phyloP scores from a whole-genome alignment of 2,888 invertebrate species.

The Ornithoptera alexandrae region DNA sequence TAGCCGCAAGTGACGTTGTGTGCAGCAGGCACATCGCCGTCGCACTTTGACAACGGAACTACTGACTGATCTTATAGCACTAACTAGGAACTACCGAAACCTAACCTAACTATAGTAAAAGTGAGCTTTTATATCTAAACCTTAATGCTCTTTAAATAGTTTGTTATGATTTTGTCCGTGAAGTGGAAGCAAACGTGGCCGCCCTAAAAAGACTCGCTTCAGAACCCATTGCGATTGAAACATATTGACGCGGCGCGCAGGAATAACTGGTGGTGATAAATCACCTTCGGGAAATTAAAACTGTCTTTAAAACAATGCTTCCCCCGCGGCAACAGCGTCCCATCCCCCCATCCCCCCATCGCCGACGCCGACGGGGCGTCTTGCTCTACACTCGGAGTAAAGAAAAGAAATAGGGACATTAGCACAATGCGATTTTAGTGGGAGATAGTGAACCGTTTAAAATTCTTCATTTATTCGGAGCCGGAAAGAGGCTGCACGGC shows the following conservation, averaged over 20 bases:
- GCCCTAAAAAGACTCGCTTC: conserved; percentile 4
- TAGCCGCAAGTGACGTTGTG: too few species aligned
- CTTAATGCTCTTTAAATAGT: too few species aligned
- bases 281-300: conserved; percentile 81
- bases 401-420: conserved; percentile 30
- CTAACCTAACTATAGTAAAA: too few species aligned
- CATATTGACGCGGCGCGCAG: conserved; percentile 48
- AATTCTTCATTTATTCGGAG: too few species aligned
- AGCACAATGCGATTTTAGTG: conserved; percentile 10
- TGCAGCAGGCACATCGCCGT: too few species aligned
- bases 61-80: too few species aligned
- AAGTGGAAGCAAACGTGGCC: conserved; percentile 34
- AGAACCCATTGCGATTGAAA: conserved; percentile 37
- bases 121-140: too few species aligned
- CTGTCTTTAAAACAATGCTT: conserved; percentile 78
- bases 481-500: too few species aligned
- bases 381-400: neutral
- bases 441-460: conserved; percentile 1
- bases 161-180: too few species aligned
- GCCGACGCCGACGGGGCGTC: neutral
- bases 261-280: conserved; percentile 67
- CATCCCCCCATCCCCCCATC: conserved; percentile 36
- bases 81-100: too few species aligned
- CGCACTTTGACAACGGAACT: too few species aligned
- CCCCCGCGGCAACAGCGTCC: conserved; percentile 53